Evolutionary conservation across 2,113 vertebrate genomes (phyloP), one percentile per base, ranked within the genome.

Genomic region (Electrona antarctica): DNA sequence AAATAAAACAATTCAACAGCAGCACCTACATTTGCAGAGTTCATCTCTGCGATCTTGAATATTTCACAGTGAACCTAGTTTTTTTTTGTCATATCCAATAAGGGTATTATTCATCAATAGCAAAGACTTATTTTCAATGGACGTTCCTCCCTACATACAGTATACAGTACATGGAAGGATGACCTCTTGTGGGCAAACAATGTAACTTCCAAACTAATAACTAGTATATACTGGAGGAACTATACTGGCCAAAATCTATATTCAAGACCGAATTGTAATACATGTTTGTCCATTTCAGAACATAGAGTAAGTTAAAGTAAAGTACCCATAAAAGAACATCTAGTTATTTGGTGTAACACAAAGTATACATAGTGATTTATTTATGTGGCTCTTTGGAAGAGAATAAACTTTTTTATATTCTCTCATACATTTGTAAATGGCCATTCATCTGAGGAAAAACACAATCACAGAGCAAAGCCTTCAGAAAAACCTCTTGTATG

Each of bases 141-240:
- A 67, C 21, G 4, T 62, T 10, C 15, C 14, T 51, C 71, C 5
- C 59, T 52, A 3, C 47, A 50, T 7, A 15, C 15, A 45, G 7
- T 46, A 48, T 2, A 14, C 13, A 73, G 29, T 8, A 57, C 51
- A 33, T 46, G 52, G 51, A 55, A 71, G 72, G 71, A 69, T 64
- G 83, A 71, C 89, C 82, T 76, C 88, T 82, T 71, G 89, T 88
- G 91, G 90, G 56, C 78, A 72, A 58, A 9, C 8, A 3, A 57
- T 14, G 64, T 47, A 85, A 88, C 14, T 58, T 50, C 57, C 67
- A 21, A 21, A 21, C 21, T 21, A 21, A 21, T 21, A 21, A 21
- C 21, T 21, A 21, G 21, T 21, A 21, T 21, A 21, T 21, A 21
- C 21, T 21, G 21, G 21, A 21, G 21, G 21, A 21, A 21, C 21